These are phyloP conservation scores for Anoplius nigerrimus DNA, from an alignment of 2,888 invertebrate genomes.

Conservation along the genomic window DNA sequence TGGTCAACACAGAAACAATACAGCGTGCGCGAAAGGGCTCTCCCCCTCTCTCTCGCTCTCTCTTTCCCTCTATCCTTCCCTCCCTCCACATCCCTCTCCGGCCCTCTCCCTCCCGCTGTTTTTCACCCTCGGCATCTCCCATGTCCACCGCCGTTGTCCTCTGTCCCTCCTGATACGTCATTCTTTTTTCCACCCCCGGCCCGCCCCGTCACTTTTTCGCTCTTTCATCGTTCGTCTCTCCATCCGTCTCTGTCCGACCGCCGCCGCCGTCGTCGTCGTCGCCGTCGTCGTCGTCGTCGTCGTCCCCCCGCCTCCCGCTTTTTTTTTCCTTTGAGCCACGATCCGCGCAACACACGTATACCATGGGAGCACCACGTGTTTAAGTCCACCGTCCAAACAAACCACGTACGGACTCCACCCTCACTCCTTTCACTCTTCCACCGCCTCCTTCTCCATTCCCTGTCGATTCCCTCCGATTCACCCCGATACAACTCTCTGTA, in stretches of 20 bases:
- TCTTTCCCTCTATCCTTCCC: conserved; percentile 1
- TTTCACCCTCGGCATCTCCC: conserved; percentile 12
- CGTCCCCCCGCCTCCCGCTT: conserved; percentile 25
- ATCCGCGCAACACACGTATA: conserved; percentile 55
- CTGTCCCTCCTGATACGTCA: conserved; percentile 40
- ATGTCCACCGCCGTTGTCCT: conserved; percentile 28
- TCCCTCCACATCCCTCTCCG: conserved; percentile 16
- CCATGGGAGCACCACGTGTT: conserved; percentile 59
- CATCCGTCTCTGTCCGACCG: conserved; percentile 24
- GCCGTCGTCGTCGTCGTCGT: too few species aligned
- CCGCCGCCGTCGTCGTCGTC: conserved; percentile 23
- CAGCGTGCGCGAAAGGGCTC: conserved; percentile 32
- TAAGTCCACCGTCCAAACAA: conserved; percentile 62
- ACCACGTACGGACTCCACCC: conserved; percentile 37
- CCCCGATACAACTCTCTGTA: conserved; percentile 34
- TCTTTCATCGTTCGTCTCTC: conserved; percentile 25
- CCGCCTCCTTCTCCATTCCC: not conserved
- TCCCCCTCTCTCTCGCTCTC: conserved; percentile 5
- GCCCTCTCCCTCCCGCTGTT: not conserved
- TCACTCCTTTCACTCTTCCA: not conserved
- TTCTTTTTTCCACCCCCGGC: conserved; percentile 30
- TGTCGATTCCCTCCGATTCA: conserved; percentile 54
- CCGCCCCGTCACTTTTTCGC: conserved; percentile 24
- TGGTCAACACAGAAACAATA: conserved; percentile 51
- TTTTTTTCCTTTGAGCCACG: conserved; percentile 21